Evolutionary conservation across 37 sponge, comb jelly and placozoan genomes (phyloP), one percentile per base, ranked within the genome.

Genomic region (Hexactinellida sp.): DNA sequence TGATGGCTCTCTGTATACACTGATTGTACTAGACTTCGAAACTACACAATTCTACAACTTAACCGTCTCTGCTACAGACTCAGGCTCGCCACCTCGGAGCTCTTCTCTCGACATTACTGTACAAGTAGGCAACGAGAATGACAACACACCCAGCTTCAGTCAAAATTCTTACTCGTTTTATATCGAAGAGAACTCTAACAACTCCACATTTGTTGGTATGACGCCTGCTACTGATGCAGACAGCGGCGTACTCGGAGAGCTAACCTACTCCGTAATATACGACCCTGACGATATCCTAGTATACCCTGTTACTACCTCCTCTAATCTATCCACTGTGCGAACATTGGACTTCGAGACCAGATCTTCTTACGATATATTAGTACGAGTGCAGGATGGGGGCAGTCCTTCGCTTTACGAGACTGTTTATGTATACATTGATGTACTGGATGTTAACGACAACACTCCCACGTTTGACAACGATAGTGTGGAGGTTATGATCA

Each of bases 141-240:
- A 94, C 85, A 89, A 54, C 38, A 38, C 54, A 13, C 94, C 94
- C 37, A 36, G 41, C 37, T 94, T 94, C 63, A 83, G 71, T 21
- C 30, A 39, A 0, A 0, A 51, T 35, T 25, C 3, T 28, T 37
- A 37, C 37, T 36, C 32, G 19, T 7, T 55, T 28, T 41, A 38
- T 19, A 82, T 93, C 0, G 24, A 37, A 0, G 91, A 91, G 39
- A 86, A 88, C 30, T 38, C 38, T 32, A 24, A 83, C 0, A 0
- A 34, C 21, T 47, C 54, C 36, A 35, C 83, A 0, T 5, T 30
- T 0, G 37, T 94, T 19, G 38, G 89, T 0, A 5, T 36, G 37
- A 38, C 90, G 10, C 82, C 55, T 38, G 92, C 94, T 10, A 87
- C 89, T 38, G 94, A 93, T 52, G 54, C 34, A 0, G 94, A 93